Evolutionary conservation across 2,797 vertebrate species (phyloP).

Genomic region (Anniella stebbinsi): DNA sequence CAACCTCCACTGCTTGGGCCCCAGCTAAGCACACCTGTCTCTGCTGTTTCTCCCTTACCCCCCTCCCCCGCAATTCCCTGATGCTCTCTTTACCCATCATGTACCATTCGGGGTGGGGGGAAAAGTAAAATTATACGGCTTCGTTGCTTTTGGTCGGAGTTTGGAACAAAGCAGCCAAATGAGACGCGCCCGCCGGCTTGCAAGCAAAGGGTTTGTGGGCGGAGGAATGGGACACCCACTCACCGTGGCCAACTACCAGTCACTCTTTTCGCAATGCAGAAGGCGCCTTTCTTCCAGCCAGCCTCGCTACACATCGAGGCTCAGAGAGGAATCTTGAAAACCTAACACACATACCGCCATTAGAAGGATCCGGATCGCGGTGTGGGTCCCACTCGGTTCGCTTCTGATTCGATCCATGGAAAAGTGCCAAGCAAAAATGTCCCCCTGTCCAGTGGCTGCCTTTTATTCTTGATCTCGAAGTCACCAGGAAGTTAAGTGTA

Average conservation of each 20-base stretch:
- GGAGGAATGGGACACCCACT: too few species aligned
- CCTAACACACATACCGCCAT: not conserved
- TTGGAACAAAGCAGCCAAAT: not conserved
- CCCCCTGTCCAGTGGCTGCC: too few species aligned
- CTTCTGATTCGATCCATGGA: not conserved
- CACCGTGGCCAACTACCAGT: too few species aligned
- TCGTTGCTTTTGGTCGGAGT: not conserved
- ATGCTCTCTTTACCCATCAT: not conserved
- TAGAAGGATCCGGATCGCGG: not conserved
- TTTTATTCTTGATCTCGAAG: not conserved
- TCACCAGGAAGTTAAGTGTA: not conserved
- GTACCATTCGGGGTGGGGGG: not conserved
- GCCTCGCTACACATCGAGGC: not conserved
- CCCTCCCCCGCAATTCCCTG: not conserved
- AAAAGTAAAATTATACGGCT: not conserved
- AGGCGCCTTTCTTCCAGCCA: too few species aligned
- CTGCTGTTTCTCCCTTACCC: not conserved
- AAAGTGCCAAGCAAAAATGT: not conserved
- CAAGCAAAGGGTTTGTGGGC: too few species aligned
- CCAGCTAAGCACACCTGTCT: not conserved
- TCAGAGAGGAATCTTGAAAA: not conserved
- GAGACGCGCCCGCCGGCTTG: not conserved
- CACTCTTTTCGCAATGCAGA: not conserved
- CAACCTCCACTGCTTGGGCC: not conserved
- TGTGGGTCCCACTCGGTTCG: not conserved